These are phyloP conservation scores for Aphis craccivora DNA, from an alignment of 1,140 invertebrate genomes.

Conservation along the genomic window DNA sequence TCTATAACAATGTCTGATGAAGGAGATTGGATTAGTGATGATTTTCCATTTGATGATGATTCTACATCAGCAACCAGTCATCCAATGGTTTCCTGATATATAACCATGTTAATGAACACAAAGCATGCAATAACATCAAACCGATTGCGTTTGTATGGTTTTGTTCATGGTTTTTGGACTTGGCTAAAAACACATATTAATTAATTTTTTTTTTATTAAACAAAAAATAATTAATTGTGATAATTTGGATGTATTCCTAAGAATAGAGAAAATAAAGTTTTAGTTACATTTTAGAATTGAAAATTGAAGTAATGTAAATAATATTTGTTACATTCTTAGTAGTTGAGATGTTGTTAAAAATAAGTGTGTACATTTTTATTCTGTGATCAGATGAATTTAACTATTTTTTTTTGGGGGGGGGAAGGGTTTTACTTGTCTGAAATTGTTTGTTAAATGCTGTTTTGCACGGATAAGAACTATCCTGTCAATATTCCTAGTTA, in stretches of 20 bases:
- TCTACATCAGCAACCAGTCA: conserved; percentile 43
- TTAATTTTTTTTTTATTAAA: conserved; percentile 10
- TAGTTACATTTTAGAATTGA: not conserved
- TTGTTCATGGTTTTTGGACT: conserved; percentile 55
- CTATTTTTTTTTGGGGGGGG: not conserved
- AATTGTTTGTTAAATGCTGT: not conserved
- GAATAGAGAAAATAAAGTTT: not conserved
- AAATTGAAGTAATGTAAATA: not conserved
- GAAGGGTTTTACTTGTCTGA: not conserved
- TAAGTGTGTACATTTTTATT: not conserved
- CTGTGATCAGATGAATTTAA: not conserved
- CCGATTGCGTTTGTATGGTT: conserved; percentile 48
- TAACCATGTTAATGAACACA: conserved; percentile 53
- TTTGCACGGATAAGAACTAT: not conserved
- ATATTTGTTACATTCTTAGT: not conserved
- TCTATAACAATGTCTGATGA: conserved; percentile 54
- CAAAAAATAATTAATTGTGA: conserved; percentile 37
- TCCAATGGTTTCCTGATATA: conserved; percentile 55
- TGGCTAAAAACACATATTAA: conserved; percentile 52
- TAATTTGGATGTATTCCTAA: not conserved
- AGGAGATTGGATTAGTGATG: conserved; percentile 52
- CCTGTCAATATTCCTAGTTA: not conserved
- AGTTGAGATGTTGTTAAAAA: not conserved
- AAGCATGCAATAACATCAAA: conserved; percentile 49
- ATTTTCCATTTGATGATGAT: conserved; percentile 53